These are phyloP conservation scores for Lerema accius DNA, from an alignment of 1,140 invertebrate genomes.

Conservation along the genomic window DNA sequence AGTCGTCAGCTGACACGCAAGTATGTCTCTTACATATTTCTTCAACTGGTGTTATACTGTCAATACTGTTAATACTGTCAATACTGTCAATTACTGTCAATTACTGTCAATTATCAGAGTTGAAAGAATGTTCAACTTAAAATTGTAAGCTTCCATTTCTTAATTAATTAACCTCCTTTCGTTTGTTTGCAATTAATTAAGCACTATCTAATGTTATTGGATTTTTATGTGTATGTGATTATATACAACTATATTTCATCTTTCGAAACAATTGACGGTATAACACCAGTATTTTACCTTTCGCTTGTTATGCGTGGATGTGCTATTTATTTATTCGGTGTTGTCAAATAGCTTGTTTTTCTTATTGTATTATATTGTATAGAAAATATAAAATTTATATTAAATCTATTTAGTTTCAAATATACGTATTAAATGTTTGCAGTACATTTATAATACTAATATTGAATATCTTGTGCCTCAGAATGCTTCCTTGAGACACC, in stretches of 20 bases:
- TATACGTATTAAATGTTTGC: not conserved
- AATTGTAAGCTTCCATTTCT: too few relatives aligned
- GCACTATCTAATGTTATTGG: too few relatives aligned
- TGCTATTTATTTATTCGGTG: constrained; percentile 36
- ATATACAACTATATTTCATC: too few relatives aligned
- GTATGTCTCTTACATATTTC: constrained; percentile 58
- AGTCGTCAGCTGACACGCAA: constrained; percentile 76
- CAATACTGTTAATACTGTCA: not conserved
- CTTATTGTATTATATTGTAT: not conserved
- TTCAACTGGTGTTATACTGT: constrained; percentile 31
- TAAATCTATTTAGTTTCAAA: not conserved
- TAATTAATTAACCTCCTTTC: too few relatives aligned
- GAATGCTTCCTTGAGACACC: constrained; percentile 13
- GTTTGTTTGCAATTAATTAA: too few relatives aligned
- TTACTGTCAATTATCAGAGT: too few relatives aligned
- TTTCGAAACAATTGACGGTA: constrained; percentile 3
- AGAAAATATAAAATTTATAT: not conserved
- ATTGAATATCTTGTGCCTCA: not conserved
- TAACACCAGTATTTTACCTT: constrained; percentile 33
- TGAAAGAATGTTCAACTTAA: too few relatives aligned
- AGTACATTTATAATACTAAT: not conserved
- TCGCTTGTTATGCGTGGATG: constrained; percentile 40
- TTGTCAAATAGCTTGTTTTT: constrained; percentile 33
- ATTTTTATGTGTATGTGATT: too few relatives aligned
- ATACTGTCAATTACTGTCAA: too few relatives aligned